Evolutionary conservation across 2,797 vertebrate genomes (phyloP).

Genomic region (Micropoecilia bifurca): DNA sequence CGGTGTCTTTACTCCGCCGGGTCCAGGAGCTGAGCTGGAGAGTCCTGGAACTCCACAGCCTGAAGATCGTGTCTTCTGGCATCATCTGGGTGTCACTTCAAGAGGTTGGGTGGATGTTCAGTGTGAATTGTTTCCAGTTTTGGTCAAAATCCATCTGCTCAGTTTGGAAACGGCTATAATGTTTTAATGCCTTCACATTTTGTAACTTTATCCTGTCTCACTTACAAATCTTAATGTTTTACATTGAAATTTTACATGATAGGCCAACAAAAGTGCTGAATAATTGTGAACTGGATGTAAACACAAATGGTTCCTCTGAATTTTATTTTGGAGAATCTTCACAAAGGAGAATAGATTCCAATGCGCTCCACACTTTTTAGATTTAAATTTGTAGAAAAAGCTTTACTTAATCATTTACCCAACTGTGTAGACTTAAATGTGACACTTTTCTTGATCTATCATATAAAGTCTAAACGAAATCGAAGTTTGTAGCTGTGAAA

Average conservation of each 20-base stretch:
- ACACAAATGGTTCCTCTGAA: not conserved
- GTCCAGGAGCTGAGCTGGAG: conserved; percentile 80
- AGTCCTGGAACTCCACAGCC: conserved; percentile 82
- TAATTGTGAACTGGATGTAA: not conserved
- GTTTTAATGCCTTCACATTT: not conserved
- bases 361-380: not conserved
- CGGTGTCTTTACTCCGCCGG: conserved; percentile 62
- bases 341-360: not conserved
- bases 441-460: not conserved
- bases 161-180: not conserved
- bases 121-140: not conserved
- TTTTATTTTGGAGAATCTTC: not conserved
- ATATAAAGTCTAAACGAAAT: not conserved
- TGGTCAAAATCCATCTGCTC: not conserved
- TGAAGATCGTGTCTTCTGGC: conserved; percentile 78
- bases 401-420: not conserved
- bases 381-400: not conserved
- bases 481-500: not conserved
- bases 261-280: not conserved
- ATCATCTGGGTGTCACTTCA: conserved; percentile 83
- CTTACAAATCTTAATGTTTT: not conserved
- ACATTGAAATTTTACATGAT: not conserved
- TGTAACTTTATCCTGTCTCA: not conserved
- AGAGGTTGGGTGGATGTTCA: conserved; percentile 69
- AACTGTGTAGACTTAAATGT: not conserved